Conservation (phyloP, 2,888 invertebrate species). For the Caradrina kadenii region DNA sequence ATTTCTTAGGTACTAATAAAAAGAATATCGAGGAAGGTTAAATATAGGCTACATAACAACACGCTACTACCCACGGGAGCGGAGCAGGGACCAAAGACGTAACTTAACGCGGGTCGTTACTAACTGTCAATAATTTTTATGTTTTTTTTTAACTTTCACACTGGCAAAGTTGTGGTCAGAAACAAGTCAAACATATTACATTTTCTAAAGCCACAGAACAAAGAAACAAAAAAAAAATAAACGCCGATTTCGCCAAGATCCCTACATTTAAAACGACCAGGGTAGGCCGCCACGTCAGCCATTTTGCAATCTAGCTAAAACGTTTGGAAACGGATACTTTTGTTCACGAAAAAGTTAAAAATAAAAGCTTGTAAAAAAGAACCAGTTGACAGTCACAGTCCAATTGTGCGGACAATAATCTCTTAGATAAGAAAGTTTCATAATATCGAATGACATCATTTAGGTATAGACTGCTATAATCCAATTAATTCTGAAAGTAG, state of each 20-base stretch:
- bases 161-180: too few species aligned
- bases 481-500: constrained; percentile 12
- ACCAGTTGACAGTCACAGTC: not conserved
- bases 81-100: too few species aligned
- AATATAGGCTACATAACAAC: too few species aligned
- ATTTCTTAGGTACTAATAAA: too few species aligned
- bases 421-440: constrained; percentile 41
- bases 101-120: too few species aligned
- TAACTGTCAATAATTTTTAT: too few species aligned
- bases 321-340: constrained; percentile 17
- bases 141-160: too few species aligned
- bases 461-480: constrained; percentile 13
- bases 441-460: constrained; percentile 26
- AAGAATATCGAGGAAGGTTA: too few species aligned
- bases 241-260: constrained; percentile 1
- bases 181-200: too few species aligned
- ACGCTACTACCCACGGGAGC: too few species aligned
- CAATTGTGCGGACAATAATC: constrained; percentile 4
- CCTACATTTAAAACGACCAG: constrained; percentile 21
- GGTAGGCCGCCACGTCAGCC: not conserved
- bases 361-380: too few species aligned
- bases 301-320: constrained; percentile 52
- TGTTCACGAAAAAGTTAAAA: constrained; percentile 9
- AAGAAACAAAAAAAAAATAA: not conserved
- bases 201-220: not conserved